These are phyloP conservation scores for Corbicula japonica DNA, from an alignment of 2,888 invertebrate genomes.

Conservation along the genomic window DNA sequence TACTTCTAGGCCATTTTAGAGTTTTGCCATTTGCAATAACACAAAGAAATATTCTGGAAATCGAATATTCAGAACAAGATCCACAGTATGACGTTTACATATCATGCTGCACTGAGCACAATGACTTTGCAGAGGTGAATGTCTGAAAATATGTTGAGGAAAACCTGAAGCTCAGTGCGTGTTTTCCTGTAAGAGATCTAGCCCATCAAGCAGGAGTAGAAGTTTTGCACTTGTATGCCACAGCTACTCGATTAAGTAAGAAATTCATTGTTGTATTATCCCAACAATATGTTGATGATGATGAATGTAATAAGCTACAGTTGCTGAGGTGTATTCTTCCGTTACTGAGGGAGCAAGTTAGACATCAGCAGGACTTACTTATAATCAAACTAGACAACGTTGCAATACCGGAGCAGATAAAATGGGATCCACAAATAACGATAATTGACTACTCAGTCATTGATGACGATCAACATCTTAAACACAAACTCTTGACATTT, in stretches of 20 bases:
- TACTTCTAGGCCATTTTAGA: too few species aligned
- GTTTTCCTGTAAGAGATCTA: conserved; percentile 11
- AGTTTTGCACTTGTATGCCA: neutral
- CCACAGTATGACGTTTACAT: too few species aligned
- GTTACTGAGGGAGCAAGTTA: neutral
- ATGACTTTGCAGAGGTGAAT: neutral
- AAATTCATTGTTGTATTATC: neutral
- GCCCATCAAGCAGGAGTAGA: neutral
- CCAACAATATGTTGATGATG: neutral
- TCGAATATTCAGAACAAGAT: too few species aligned
- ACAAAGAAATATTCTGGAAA: too few species aligned
- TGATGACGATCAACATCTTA: neutral
- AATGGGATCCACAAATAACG: neutral
- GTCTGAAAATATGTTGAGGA: neutral
- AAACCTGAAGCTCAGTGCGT: neutral
- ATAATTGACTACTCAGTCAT: neutral
- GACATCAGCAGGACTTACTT: neutral
- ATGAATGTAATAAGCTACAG: conserved; percentile 1
- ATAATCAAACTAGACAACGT: neutral
- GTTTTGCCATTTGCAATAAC: too few species aligned
- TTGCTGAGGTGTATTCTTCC: neutral
- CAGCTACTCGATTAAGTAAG: neutral
- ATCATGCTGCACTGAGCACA: neutral
- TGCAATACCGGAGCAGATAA: neutral
- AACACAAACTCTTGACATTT: neutral